Percentiles rank a stretch among this genome's conserved stretches.
Conservation (phyloP, 2,888 invertebrate species). For the Ceramica pisi region DNA sequence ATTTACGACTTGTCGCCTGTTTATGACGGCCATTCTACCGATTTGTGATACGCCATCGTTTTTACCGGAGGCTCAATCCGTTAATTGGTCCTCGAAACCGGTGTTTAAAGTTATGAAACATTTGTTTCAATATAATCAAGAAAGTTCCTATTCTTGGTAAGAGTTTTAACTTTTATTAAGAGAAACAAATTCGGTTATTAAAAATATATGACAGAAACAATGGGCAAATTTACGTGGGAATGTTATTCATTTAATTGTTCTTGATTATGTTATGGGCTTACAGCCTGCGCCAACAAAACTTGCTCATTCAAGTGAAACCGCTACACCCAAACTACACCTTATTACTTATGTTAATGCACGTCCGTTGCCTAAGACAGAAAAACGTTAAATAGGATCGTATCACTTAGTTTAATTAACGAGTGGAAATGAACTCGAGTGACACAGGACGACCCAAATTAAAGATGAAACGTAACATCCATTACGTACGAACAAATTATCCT, state of each 20-base stretch:
- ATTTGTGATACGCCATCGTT: slow-evolving; percentile 79
- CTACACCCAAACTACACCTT: slow-evolving; percentile 51
- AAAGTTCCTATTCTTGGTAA: slow-evolving; percentile 20
- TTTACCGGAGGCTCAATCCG: slow-evolving; percentile 73
- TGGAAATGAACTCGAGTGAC: slow-evolving; percentile 78
- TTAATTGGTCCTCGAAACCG: slow-evolving; percentile 64
- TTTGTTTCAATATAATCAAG: slow-evolving; percentile 4
- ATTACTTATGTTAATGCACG: slow-evolving; percentile 60
- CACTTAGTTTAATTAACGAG: slow-evolving; percentile 81
- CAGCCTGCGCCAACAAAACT: neutral
- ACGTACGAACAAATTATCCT: slow-evolving; percentile 82
- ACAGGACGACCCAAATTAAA: slow-evolving; percentile 84
- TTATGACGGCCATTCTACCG: slow-evolving; percentile 81
- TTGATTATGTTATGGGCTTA: slow-evolving; percentile 6
- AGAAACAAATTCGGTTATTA: slow-evolving; percentile 17
- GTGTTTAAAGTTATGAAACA: slow-evolving; percentile 37
- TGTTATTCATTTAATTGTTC: slow-evolving; percentile 14
- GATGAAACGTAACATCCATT: slow-evolving; percentile 84
- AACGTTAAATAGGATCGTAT: slow-evolving; percentile 71
- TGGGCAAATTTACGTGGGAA: neutral
- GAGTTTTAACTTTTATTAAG: slow-evolving; percentile 1
- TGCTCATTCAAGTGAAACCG: slow-evolving; percentile 53
- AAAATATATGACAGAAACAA: neutral
- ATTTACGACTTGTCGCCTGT: slow-evolving; percentile 84
- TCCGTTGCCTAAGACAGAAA: slow-evolving; percentile 53